Percentiles rank a stretch among this genome's conserved stretches.
phyloP scores from a whole-genome alignment of 2,113 vertebrate species.

The Xiphophorus hellerii region DNA sequence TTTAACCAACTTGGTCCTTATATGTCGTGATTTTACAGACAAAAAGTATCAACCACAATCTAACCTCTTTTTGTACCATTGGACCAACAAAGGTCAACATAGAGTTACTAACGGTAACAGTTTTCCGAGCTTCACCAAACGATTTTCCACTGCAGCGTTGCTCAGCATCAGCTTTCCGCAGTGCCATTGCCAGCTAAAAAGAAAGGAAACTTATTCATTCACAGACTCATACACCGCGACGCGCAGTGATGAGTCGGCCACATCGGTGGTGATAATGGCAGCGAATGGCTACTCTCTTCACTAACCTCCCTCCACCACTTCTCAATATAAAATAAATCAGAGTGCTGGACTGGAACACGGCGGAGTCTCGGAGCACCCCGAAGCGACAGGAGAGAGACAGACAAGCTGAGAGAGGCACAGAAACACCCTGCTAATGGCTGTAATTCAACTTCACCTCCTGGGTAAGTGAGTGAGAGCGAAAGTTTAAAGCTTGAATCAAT shows the following conservation, averaged over 20 bases:
- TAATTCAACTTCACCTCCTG: constrained; percentile 46
- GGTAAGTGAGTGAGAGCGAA: constrained; percentile 43
- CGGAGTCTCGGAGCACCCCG: background rate
- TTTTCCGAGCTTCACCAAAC: background rate
- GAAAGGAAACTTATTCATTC: background rate
- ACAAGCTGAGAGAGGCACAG: constrained; percentile 16
- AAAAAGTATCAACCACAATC: no score
- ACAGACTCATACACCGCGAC: background rate
- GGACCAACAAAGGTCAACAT: background rate
- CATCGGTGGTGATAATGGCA: constrained; percentile 1
- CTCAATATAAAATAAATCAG: constrained; percentile 1
- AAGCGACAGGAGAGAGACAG: background rate
- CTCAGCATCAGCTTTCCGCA: background rate
- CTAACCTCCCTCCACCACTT: background rate
- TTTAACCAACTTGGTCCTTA: no score
- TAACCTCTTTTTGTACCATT: no score
- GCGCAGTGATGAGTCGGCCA: background rate
- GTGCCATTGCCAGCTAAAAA: background rate
- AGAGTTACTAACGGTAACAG: background rate
- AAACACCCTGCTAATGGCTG: constrained; percentile 38
- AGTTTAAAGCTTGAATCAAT: constrained; percentile 47
- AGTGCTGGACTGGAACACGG: constrained; percentile 1
- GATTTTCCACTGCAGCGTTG: background rate
- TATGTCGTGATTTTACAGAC: no score
- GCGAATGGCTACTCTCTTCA: constrained; percentile 9